phyloP scores from a whole-genome alignment of 2,797 vertebrate species.

The Tadarida brasiliensis region DNA sequence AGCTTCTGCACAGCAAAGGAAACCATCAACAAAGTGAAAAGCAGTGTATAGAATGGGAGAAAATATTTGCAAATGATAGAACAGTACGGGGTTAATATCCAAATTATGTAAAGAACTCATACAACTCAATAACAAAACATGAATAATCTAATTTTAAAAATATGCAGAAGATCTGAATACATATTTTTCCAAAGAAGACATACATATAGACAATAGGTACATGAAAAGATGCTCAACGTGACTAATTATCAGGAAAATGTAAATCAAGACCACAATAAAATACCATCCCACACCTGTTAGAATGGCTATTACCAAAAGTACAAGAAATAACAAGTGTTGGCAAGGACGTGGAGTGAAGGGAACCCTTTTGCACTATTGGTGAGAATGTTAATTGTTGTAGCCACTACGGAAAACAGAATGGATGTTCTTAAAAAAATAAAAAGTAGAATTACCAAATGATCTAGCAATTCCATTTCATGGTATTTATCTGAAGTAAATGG shows the following conservation, averaged over 20 bases:
- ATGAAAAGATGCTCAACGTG: not conserved
- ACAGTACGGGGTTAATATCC: not conserved
- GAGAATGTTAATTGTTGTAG: not conserved
- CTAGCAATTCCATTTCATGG: not conserved
- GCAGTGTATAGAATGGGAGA: not conserved
- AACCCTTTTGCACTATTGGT: not conserved
- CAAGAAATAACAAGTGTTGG: not conserved
- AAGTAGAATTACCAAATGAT: not conserved
- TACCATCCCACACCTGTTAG: not conserved
- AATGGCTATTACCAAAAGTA: not conserved
- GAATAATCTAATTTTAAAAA: not conserved
- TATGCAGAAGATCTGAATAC: not conserved
- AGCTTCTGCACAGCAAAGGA: not conserved
- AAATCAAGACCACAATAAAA: not conserved
- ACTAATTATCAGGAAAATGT: not conserved
- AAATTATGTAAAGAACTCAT: not conserved
- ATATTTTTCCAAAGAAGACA: not conserved
- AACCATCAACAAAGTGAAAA: not conserved
- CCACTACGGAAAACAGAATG: not conserved
- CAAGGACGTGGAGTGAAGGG: not conserved
- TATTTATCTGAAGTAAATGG: not conserved
- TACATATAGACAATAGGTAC: not conserved
- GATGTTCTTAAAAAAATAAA: not conserved
- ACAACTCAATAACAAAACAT: not conserved
- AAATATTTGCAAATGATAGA: not conserved